A percentile compares a stretch with the other conserved stretches of the same genome.
phyloP scores from a whole-genome alignment of 2,888 invertebrate genomes.

The Candidula unifasciata region DNA sequence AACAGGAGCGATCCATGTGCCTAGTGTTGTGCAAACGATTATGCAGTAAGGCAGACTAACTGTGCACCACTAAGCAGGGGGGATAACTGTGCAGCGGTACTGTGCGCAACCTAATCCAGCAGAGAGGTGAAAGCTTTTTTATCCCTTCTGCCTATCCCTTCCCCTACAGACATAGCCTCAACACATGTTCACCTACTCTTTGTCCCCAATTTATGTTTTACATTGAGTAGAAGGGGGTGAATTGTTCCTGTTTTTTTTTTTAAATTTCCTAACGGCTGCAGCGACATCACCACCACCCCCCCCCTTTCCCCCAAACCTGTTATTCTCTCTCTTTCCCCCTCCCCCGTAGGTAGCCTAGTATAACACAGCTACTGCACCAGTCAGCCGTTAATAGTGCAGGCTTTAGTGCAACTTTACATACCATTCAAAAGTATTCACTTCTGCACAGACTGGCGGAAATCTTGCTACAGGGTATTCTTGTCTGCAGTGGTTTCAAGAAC shows the following conservation, averaged over 20 bases:
- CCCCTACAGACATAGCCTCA: neutral
- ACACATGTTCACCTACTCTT: neutral
- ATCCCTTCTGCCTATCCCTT: neutral
- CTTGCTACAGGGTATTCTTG: neutral
- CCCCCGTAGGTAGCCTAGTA: neutral
- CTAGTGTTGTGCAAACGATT: constrained; percentile 13
- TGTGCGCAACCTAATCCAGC: constrained; percentile 9
- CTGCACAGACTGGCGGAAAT: neutral
- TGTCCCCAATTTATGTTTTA: too few species aligned
- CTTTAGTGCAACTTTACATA: neutral
- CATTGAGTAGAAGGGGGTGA: too few species aligned
- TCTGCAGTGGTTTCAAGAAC: constrained; percentile 10
- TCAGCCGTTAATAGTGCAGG: neutral
- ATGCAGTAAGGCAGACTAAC: constrained; percentile 16
- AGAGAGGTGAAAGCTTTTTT: neutral
- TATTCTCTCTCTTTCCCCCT: neutral
- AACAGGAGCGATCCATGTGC: neutral
- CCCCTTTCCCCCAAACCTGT: neutral
- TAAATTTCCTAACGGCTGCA: too few species aligned
- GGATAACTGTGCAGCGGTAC: constrained; percentile 23
- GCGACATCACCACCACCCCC: too few species aligned
- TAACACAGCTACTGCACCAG: neutral
- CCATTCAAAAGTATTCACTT: constrained; percentile 2
- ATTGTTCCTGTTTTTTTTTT: too few species aligned
- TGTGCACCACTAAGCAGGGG: constrained; percentile 25